These are phyloP conservation scores for Melanocharis versteri DNA, from an alignment of 2,113 vertebrate species.

Conservation along the genomic window DNA sequence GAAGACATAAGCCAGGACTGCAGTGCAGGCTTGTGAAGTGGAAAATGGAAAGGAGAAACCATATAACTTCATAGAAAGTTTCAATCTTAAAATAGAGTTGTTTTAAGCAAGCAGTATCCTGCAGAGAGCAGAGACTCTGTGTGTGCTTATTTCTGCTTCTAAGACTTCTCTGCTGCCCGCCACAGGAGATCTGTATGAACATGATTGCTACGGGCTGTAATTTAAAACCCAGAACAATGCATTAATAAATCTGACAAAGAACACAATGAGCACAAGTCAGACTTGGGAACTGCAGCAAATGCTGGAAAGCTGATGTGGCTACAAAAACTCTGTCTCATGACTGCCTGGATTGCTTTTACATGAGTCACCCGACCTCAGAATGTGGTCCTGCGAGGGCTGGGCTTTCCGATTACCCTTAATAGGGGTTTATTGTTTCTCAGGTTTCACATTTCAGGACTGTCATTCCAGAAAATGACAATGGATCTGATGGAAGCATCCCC, in stretches of 20 bases:
- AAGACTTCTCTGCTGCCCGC: not conserved
- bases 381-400: not conserved
- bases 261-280: conserved; percentile 11
- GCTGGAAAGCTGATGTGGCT: conserved; percentile 59
- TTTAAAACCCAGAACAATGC: conserved; percentile 37
- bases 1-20: not conserved
- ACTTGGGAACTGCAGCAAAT: conserved; percentile 30
- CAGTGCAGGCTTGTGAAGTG: not conserved
- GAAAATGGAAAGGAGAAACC: not conserved
- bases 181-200: not conserved
- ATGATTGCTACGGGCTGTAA: not conserved
- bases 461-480: conserved; percentile 27
- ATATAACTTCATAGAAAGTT: not conserved
- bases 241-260: conserved; percentile 47
- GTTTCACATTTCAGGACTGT: not conserved
- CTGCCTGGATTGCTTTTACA: conserved; percentile 14
- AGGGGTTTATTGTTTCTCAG: not conserved
- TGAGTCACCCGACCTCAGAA: conserved; percentile 44
- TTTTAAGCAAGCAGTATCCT: not conserved
- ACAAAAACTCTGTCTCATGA: conserved; percentile 59
- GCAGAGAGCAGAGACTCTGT: not conserved
- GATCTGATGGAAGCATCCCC: not conserved
- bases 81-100: not conserved
- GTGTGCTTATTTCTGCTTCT: not conserved
- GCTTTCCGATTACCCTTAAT: conserved; percentile 1